A percentile compares a stretch with the other conserved stretches of the same genome.
phyloP scores from a whole-genome alignment of 2,113 vertebrate genomes.

The Stegostoma tigrinum region DNA sequence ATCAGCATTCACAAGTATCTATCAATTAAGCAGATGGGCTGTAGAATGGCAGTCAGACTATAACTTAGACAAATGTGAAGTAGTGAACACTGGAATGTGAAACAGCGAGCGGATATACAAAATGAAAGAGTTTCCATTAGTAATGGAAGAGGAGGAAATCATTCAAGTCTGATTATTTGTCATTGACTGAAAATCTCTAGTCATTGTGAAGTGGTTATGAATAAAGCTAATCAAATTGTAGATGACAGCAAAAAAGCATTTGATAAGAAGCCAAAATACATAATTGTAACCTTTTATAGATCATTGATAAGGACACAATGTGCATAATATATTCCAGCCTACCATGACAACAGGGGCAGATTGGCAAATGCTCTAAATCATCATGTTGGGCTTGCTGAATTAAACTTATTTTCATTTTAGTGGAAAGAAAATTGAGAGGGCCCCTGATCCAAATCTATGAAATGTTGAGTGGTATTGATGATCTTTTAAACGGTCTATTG shows the following conservation, averaged over 20 bases:
- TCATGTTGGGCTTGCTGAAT: neutral
- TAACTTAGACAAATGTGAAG: neutral
- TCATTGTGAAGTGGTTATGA: neutral
- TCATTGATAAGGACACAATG: neutral
- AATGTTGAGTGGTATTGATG: neutral
- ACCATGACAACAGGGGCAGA: neutral
- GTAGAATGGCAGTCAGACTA: neutral
- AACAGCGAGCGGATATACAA: neutral
- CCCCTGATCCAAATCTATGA: neutral
- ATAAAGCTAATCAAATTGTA: neutral
- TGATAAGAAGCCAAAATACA: slow-evolving; percentile 18
- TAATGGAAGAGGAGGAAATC: neutral
- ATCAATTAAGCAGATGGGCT: slow-evolving; percentile 4
- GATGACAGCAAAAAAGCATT: neutral
- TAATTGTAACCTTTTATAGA: neutral
- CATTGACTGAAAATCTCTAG: neutral
- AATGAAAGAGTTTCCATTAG: neutral
- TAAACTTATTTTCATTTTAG: neutral
- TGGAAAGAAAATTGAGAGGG: neutral
- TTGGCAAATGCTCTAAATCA: neutral
- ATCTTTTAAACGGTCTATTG: slow-evolving; percentile 12
- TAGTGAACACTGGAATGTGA: neutral
- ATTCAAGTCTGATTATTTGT: neutral
- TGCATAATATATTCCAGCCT: neutral
- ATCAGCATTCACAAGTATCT: neutral